Evolutionary conservation across 2,113 vertebrate genomes (phyloP), one percentile per base, ranked within the genome.

Genomic region (Semicossyphus pulcher): DNA sequence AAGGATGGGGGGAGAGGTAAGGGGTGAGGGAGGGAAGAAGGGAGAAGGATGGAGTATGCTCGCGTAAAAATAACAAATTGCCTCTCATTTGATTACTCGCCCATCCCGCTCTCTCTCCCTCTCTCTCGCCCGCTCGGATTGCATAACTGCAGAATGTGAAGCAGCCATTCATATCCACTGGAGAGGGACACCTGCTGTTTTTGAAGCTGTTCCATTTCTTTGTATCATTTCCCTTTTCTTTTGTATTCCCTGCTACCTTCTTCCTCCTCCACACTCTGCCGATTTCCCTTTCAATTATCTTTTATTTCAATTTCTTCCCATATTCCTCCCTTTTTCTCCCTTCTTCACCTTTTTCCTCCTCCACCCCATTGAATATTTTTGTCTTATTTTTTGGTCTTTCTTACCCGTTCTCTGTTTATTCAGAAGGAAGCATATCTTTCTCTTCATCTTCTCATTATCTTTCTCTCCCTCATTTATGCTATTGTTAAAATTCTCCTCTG

Each of bases 41-140:
- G 45, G 51, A 54, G 64, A 67, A 26, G 28, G 47, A 56, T 67
- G 63, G 78, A 76, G 73, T 65, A 72, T 71, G 79, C 85, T 81
- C 59, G 81, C 67, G 41, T 85, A 86, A 85, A 90, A 89, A 92
- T 81, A 90, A 91, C 89, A 91, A 92, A 91, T 91, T 87, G 87
- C 83, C 86, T 87, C 77, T 90, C 84, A 87, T 90, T 84, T 90
- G 87, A 91, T 92, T 87, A 86, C 72, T 76, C 23, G 52, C 79
- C 65, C 79, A 61, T 76, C 68, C 52, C 63, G 64, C 54, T 70
- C 49, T 64, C 56, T 61, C 45, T 60, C 74, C 63, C 73, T 37
- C 28, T 66, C 26, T 74, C 25, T 37, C 9, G 10, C 56, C 61
- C 11, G 20, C 28, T 39, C 14, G 49, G 48, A 81, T 85, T 88